Base-by-base conservation (phyloP, 2,888 invertebrate genomes). In the Opisthograptis luteolata region DNA sequence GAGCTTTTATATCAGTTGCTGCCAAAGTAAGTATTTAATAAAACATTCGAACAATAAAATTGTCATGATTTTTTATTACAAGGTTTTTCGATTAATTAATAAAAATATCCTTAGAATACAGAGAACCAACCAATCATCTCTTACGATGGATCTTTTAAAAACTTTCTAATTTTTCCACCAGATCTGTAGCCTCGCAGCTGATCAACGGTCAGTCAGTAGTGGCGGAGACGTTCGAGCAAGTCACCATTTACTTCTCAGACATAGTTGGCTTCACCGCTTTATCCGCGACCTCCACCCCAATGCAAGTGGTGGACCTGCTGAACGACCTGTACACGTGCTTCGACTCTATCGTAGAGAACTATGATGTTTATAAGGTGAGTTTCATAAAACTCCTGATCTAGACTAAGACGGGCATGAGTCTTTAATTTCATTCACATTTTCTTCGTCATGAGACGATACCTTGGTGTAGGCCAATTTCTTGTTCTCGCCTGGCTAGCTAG, bases 251-350 rank as follows among this genome's bases (percentile, higher is more conserved):
- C 86, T 97, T 97, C 86, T 96, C 96, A 58, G 97, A 97, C 77
- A 97, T 97, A 60, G 97, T 97, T 6, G 97, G 96, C 12, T 97
- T 98, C 86, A 98, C 98, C 3, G 94, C 96, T 19, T 92, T 98
- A 46, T 97, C 97, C 0, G 97, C 98, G 0, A 93, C 96, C 62
- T 97, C 97, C 66, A 97, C 97, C 4, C 97, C 97, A 0, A 93
- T 97, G 84, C 94, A 98, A 88, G 97, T 97, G 51, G 98, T 99
- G 9, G 96, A 97, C 79, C 93, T 99, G 9, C 93, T 99, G 35
- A 99, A 99, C 84, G 99, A 99, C 88, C 93, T 99, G 57, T 99
- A 99, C 86, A 98, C 98, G 12, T 97, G 97, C 70, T 99, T 99
- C 83, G 99, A 99, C 84, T 96, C 97, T 6, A 98, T 98, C 63